Percentiles rank a stretch among this genome's conserved stretches.
phyloP scores from a whole-genome alignment of 2,113 vertebrate genomes.

The Stegostoma tigrinum region DNA sequence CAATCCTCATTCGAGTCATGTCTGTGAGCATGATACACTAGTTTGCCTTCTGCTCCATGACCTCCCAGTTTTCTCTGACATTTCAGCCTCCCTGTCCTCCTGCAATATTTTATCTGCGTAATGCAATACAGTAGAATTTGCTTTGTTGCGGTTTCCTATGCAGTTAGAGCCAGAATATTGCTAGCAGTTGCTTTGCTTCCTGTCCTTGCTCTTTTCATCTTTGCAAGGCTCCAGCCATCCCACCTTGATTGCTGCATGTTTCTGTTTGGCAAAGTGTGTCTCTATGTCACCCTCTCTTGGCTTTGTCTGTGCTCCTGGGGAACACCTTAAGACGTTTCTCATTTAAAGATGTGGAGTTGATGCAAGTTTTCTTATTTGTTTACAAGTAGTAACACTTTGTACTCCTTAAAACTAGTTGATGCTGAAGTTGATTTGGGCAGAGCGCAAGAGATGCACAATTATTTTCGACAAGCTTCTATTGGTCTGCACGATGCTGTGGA shows the following conservation, averaged over 20 bases:
- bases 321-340: neutral
- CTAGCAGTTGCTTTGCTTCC: neutral
- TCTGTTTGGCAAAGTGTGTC: neutral
- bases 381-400: constrained; percentile 41
- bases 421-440: constrained; percentile 46
- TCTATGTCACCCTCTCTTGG: neutral
- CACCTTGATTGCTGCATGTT: too few species aligned
- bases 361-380: neutral
- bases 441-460: constrained; percentile 59
- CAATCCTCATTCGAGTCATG: neutral
- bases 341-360: neutral
- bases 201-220: neutral
- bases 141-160: neutral
- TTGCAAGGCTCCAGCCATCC: neutral
- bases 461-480: constrained; percentile 71
- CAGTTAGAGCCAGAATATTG: neutral
- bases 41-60: neutral
- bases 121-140: neutral
- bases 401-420: constrained; percentile 44
- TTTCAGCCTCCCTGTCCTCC: neutral
- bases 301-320: neutral
- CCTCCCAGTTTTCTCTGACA: neutral
- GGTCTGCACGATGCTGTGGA: constrained; percentile 65
- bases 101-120: neutral
- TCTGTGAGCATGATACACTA: neutral